Evolutionary conservation across 2,888 invertebrate species (phyloP).

Genomic region (Megaustenia siamemsis): DNA sequence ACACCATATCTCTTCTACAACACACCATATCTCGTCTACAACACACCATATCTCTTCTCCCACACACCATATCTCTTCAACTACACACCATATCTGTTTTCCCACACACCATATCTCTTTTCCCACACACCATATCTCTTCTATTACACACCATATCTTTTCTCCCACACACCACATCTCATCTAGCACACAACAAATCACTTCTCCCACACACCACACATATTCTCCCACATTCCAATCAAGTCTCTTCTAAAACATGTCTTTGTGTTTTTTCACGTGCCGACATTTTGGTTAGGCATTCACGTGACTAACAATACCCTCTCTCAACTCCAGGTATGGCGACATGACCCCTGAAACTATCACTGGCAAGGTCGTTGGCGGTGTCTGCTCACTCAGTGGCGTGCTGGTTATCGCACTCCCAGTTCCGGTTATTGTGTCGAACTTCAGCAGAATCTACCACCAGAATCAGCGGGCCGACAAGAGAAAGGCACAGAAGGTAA

Average conservation of each 20-base stretch:
- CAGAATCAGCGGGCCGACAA: slow-evolving; percentile 99
- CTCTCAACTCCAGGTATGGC: slow-evolving; percentile 95
- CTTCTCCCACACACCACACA: no score
- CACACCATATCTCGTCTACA: neutral
- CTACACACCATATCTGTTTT: neutral
- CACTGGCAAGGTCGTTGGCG: slow-evolving; percentile 99
- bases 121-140: neutral
- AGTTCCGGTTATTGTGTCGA: slow-evolving; percentile 99
- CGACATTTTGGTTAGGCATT: no score
- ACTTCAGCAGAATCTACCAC: slow-evolving; percentile 99
- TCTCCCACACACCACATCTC: neutral
- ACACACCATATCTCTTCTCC: neutral
- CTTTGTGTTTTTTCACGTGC: neutral
- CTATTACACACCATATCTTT: neutral
- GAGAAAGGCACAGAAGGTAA: slow-evolving; percentile 98
- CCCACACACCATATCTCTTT: neutral
- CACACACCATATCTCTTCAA: neutral
- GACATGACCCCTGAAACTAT: slow-evolving; percentile 99
- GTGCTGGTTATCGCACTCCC: slow-evolving; percentile 99
- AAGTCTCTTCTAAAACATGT: neutral
- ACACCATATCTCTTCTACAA: no score
- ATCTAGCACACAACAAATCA: neutral
- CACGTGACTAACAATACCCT: no score
- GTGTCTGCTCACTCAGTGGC: slow-evolving; percentile 98
- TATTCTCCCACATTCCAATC: no score